Evolutionary conservation across 64 coral and sea anemone genomes (phyloP).

Genomic region (Orbicella faveolata): DNA sequence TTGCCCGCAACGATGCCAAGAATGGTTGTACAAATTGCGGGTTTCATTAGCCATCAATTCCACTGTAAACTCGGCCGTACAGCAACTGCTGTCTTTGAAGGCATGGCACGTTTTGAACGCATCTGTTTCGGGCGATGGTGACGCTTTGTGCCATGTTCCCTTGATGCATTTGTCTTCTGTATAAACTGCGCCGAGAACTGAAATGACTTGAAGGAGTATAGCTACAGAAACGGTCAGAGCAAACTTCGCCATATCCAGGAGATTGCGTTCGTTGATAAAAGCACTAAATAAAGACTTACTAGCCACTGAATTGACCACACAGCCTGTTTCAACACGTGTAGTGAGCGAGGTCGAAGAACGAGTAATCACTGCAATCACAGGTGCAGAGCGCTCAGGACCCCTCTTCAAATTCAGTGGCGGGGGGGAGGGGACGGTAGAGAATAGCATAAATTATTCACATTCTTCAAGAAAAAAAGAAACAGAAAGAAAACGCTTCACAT

Average conservation of each 20-base stretch:
- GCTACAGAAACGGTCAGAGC: neutral
- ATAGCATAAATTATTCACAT: too few species aligned
- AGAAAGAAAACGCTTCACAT: too few species aligned
- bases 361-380: too few species aligned
- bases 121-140: constrained; percentile 21
- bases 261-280: neutral
- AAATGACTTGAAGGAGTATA: neutral
- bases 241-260: neutral
- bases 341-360: neutral
- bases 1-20: constrained; percentile 45
- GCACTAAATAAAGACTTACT: neutral
- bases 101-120: constrained; percentile 33
- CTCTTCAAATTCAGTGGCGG: too few species aligned
- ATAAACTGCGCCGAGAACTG: neutral
- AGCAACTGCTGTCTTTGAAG: constrained; percentile 30
- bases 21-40: constrained; percentile 57
- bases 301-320: neutral
- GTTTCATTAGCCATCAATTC: constrained; percentile 32
- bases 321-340: neutral
- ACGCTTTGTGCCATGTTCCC: constrained; percentile 25
- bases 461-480: too few species aligned
- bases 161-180: constrained; percentile 36
- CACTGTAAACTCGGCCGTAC: constrained; percentile 38
- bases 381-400: too few species aligned
- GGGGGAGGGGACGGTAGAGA: too few species aligned